Percentiles rank a stretch among this genome's conserved stretches.
Evolutionary conservation across 2,888 invertebrate genomes (phyloP).

Genomic region (Xylocampa areola): DNA sequence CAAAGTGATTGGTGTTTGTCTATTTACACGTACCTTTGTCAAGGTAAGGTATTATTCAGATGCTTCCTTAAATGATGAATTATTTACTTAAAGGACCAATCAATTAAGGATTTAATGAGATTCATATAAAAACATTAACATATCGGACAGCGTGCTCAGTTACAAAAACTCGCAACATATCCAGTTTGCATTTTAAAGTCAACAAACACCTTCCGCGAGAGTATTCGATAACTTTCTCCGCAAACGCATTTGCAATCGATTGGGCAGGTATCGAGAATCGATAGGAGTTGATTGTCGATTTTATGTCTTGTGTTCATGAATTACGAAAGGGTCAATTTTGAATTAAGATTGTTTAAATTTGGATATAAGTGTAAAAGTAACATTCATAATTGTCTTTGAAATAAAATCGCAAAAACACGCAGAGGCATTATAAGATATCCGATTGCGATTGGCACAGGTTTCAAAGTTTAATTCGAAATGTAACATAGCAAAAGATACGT

Average conservation of each 20-base stretch:
- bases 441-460: conserved; percentile 14
- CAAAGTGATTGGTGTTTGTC: not conserved
- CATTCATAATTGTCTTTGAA: conserved; percentile 4
- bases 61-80: no score
- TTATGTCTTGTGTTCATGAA: conserved; percentile 36
- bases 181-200: conserved; percentile 51
- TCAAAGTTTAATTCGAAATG: no score
- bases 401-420: conserved; percentile 15
- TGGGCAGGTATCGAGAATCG: conserved; percentile 52
- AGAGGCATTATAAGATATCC: conserved; percentile 2
- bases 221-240: conserved; percentile 70
- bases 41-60: no score
- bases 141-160: conserved; percentile 14
- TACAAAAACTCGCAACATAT: conserved; percentile 60
- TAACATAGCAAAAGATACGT: no score
- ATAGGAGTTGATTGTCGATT: conserved; percentile 43
- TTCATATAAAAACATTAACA: conserved; percentile 16
- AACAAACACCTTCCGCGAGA: conserved; percentile 56
- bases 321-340: conserved; percentile 32
- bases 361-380: conserved; percentile 26
- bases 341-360: conserved; percentile 8
- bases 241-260: conserved; percentile 68
- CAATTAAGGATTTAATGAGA: conserved; percentile 1
- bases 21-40: not conserved
- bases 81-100: not conserved